Evolutionary conservation across 2,888 invertebrate species (phyloP).

Genomic region (Chloromyia formosa): DNA sequence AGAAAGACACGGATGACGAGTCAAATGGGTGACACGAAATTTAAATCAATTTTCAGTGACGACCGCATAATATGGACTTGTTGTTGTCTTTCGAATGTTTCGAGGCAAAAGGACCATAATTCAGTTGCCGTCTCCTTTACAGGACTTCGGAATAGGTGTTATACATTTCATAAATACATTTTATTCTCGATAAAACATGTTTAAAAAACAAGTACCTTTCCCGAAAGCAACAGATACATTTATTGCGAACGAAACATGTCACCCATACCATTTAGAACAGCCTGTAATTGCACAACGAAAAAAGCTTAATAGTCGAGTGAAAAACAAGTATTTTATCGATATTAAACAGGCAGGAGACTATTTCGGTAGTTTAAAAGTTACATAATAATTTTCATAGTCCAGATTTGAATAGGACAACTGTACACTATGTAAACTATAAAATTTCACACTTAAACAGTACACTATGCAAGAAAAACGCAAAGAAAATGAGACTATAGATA

Average conservation of each 20-base stretch:
- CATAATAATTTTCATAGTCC: conserved; percentile 31
- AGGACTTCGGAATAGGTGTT: no score
- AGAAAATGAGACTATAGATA: neutral
- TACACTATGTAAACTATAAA: neutral
- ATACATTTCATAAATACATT: no score
- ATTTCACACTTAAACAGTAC: conserved; percentile 33
- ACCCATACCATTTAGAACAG: neutral
- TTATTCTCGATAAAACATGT: no score
- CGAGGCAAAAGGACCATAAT: no score
- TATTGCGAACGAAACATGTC: neutral
- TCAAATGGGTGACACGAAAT: no score
- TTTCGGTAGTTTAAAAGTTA: conserved; percentile 18
- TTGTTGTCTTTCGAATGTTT: conserved; percentile 13
- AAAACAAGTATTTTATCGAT: conserved; percentile 40
- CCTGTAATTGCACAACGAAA: neutral
- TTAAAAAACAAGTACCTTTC: no score
- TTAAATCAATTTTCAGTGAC: no score
- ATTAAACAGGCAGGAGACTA: conserved; percentile 17
- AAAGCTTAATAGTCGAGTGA: neutral
- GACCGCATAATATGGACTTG: no score
- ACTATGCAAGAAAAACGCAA: neutral
- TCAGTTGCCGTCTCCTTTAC: no score
- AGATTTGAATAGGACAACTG: conserved; percentile 18
- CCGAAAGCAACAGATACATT: conserved; percentile 5
- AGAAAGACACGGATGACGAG: no score